A percentile compares a stretch with the other conserved stretches of the same genome.
phyloP scores from a whole-genome alignment of 1,140 invertebrate species.

The Chironomus striatipennis region DNA sequence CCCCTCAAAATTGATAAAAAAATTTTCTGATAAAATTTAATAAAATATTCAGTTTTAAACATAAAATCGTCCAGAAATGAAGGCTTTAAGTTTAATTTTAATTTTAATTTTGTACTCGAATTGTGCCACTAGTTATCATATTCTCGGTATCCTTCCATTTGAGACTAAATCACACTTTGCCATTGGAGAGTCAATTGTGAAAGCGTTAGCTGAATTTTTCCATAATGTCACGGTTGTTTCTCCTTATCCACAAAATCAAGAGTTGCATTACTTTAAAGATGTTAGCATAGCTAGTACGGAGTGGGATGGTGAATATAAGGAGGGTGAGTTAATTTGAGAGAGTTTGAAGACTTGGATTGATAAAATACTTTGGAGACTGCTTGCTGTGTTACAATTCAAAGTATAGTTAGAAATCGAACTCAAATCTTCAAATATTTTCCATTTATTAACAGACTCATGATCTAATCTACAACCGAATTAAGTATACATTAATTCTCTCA shows the following conservation, averaged over 20 bases:
- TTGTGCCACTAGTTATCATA: slow-evolving; percentile 31
- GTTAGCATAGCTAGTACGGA: slow-evolving; percentile 25
- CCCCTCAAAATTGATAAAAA: background rate
- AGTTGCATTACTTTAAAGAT: slow-evolving; percentile 33
- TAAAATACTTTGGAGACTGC: too few relatives aligned
- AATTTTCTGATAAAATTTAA: background rate
- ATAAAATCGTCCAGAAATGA: background rate
- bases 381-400: too few relatives aligned
- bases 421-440: too few relatives aligned
- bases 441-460: too few relatives aligned
- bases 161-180: slow-evolving; percentile 53
- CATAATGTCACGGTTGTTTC: slow-evolving; percentile 60
- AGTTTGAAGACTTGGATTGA: too few relatives aligned
- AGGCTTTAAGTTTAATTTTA: background rate
- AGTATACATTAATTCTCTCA: background rate
- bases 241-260: slow-evolving; percentile 47
- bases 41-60: background rate
- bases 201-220: slow-evolving; percentile 50
- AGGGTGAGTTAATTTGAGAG: background rate
- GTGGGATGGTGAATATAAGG: background rate
- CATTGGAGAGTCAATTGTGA: slow-evolving; percentile 51
- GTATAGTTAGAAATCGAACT: too few relatives aligned
- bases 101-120: background rate
- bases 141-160: slow-evolving; percentile 53
- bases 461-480: background rate